Percentiles rank a stretch among this genome's conserved stretches.
These are phyloP conservation scores for Pseudomugil tenellus DNA, from an alignment of 2,797 vertebrate species.

Conservation along the genomic window DNA sequence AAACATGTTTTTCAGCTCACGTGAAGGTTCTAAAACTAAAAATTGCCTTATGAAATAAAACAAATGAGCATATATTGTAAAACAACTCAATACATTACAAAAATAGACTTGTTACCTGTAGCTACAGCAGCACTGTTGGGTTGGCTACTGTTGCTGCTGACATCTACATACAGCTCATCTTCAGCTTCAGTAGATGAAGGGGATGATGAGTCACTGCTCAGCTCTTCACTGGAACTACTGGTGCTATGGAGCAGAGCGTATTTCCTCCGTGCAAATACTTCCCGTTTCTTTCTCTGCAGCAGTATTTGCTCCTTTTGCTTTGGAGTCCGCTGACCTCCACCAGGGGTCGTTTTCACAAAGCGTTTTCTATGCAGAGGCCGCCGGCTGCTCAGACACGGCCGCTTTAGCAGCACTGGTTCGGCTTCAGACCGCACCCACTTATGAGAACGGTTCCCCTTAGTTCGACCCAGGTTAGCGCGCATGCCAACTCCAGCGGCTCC, in stretches of 20 bases:
- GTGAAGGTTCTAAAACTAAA: not conserved
- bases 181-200: slow-evolving; percentile 94
- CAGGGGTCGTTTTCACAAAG: slow-evolving; percentile 87
- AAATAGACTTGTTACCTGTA: slow-evolving; percentile 85
- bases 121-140: slow-evolving; percentile 88
- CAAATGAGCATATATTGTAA: not conserved
- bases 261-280: slow-evolving; percentile 93
- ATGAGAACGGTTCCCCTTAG: slow-evolving; percentile 88
- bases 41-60: not conserved
- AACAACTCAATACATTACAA: slow-evolving; percentile 18
- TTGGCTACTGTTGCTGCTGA: slow-evolving; percentile 92
- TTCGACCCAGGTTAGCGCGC: slow-evolving; percentile 81
- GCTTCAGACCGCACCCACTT: slow-evolving; percentile 94
- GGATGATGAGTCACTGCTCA: slow-evolving; percentile 92
- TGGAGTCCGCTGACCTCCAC: slow-evolving; percentile 90
- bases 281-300: slow-evolving; percentile 94
- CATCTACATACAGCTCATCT: slow-evolving; percentile 94
- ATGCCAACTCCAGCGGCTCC: slow-evolving; percentile 74
- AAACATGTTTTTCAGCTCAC: not conserved
- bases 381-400: slow-evolving; percentile 89
- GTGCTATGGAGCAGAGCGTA: slow-evolving; percentile 94
- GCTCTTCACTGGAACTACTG: slow-evolving; percentile 95
- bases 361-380: slow-evolving; percentile 90
- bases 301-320: slow-evolving; percentile 96
- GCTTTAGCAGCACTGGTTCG: slow-evolving; percentile 92